A percentile compares a stretch with the other conserved stretches of the same genome.
Conservation (phyloP, 1,140 invertebrate genomes). For the Drosophila albomicans region DNA sequence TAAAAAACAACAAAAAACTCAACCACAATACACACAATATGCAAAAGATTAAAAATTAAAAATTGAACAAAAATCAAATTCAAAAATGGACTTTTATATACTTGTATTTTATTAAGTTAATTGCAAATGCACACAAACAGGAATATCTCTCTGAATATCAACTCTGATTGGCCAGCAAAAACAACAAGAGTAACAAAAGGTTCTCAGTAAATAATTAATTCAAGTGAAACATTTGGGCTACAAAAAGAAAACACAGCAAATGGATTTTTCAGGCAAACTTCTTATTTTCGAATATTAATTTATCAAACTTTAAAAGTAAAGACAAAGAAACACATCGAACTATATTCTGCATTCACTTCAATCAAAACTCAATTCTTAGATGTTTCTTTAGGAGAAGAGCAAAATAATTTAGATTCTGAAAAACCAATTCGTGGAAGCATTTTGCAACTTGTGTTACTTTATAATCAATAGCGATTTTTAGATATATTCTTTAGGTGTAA, state of each 20-base stretch:
- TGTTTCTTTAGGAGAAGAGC: too few relatives aligned
- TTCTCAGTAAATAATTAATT: conserved; percentile 34
- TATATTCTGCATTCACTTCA: too few relatives aligned
- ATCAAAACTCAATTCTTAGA: too few relatives aligned
- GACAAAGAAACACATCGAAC: too few relatives aligned
- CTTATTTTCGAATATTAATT: too few relatives aligned
- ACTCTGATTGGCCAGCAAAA: neutral
- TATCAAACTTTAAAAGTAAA: too few relatives aligned
- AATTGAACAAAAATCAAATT: conserved; percentile 50
- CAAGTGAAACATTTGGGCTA: conserved; percentile 30
- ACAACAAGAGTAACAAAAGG: conserved; percentile 4
- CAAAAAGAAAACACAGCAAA: conserved; percentile 56
- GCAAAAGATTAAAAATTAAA: conserved; percentile 33
- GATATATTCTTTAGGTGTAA: too few relatives aligned
- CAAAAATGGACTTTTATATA: conserved; percentile 7
- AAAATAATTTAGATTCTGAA: too few relatives aligned
- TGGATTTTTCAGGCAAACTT: conserved; percentile 29
- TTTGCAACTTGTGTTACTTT: too few relatives aligned
- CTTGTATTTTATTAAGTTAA: neutral
- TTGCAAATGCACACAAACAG: neutral
- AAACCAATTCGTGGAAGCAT: too few relatives aligned
- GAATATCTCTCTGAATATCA: neutral
- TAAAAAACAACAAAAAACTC: conserved; percentile 33
- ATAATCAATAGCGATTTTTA: too few relatives aligned
- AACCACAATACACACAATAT: conserved; percentile 46